Evolutionary conservation across 2,888 invertebrate genomes (phyloP).

Genomic region (Tryphoninae sp.): DNA sequence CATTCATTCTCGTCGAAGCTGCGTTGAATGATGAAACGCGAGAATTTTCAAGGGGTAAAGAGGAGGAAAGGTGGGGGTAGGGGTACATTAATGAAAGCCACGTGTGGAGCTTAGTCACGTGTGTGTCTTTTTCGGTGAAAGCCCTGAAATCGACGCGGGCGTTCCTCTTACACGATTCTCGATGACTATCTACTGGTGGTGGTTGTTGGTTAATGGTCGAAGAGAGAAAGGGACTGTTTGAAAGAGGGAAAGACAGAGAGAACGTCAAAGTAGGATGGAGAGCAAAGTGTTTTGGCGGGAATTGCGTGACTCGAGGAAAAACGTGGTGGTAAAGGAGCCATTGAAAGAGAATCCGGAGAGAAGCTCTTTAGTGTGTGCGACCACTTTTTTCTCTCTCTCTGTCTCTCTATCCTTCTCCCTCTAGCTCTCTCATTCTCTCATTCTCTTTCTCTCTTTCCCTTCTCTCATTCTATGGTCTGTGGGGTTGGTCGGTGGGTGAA

Average conservation of each 20-base stretch:
- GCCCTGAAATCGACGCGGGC: constrained; percentile 50
- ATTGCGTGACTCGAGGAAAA: constrained; percentile 61
- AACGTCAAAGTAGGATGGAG: constrained; percentile 47
- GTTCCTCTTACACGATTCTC: constrained; percentile 43
- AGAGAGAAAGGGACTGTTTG: neutral
- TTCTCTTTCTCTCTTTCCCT: neutral
- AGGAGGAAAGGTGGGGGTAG: too few relatives aligned
- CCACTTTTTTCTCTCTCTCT: constrained; percentile 6
- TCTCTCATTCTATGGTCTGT: constrained; percentile 45
- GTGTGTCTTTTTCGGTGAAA: constrained; percentile 24
- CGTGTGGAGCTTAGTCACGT: constrained; percentile 45
- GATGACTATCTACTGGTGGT: constrained; percentile 55
- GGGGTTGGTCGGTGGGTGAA: constrained; percentile 73
- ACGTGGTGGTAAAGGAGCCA: constrained; percentile 37
- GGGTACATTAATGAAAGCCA: constrained; percentile 51
- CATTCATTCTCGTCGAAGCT: neutral
- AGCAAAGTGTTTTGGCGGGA: constrained; percentile 63
- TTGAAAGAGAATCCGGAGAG: constrained; percentile 44
- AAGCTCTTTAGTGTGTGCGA: constrained; percentile 24
- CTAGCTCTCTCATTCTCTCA: neutral
- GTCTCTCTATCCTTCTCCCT: constrained; percentile 8
- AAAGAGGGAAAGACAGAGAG: constrained; percentile 21
- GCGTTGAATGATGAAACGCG: constrained; percentile 30
- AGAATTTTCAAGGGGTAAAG: neutral
- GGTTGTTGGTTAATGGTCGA: constrained; percentile 42